Evolutionary conservation across 2,888 invertebrate species (phyloP).

Genomic region (Strigamia transsilvanica): DNA sequence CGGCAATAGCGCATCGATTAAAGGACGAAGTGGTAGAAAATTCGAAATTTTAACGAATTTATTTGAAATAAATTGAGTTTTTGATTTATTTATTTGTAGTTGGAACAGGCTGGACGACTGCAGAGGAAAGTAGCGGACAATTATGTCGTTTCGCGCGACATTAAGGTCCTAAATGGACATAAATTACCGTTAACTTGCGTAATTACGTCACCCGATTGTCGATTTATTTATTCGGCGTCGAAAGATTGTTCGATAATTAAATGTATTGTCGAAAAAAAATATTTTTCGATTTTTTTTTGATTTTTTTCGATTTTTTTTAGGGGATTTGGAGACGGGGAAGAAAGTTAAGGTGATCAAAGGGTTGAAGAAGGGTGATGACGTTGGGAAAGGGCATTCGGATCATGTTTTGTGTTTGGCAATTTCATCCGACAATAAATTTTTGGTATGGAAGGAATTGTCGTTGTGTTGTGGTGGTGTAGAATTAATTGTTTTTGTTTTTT

Average conservation of each 20-base stretch:
- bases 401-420: conserved; percentile 75
- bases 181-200: conserved; percentile 81
- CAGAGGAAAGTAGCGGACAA: conserved; percentile 77
- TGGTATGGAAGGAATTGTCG: conserved; percentile 68
- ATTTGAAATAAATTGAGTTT: background rate
- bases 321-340: conserved; percentile 62
- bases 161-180: conserved; percentile 74
- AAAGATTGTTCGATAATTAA: conserved; percentile 89
- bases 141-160: conserved; percentile 58
- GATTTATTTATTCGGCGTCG: conserved; percentile 80
- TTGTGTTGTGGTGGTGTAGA: background rate
- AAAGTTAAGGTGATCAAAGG: conserved; percentile 63
- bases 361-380: conserved; percentile 60
- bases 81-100: conserved; percentile 58
- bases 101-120: conserved; percentile 85
- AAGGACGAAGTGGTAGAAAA: conserved; percentile 75
- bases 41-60: background rate
- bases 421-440: conserved; percentile 81
- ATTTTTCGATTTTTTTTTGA: background rate
- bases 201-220: conserved; percentile 77
- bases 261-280: conserved; percentile 68
- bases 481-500: background rate
- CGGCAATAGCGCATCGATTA: conserved; percentile 75
- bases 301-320: conserved; percentile 58
- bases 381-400: conserved; percentile 59